Percentiles rank a stretch among this genome's conserved stretches.
These are phyloP conservation scores for Apis dorsata DNA, from an alignment of 1,140 invertebrate genomes.

Conservation along the genomic window DNA sequence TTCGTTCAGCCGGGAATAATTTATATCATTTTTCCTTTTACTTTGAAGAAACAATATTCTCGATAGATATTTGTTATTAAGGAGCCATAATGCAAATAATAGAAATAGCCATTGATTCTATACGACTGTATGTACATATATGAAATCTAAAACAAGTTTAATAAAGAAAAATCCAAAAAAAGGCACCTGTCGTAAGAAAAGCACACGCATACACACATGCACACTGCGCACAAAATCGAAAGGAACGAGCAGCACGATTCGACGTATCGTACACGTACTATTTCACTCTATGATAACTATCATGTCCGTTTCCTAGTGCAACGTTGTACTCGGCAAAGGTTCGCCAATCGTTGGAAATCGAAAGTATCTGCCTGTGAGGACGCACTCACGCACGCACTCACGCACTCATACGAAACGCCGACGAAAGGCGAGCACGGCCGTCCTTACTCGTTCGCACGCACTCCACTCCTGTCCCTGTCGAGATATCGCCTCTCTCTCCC, in stretches of 20 bases:
- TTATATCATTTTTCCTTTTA: not conserved
- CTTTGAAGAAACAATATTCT: not conserved
- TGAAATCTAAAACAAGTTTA: not conserved
- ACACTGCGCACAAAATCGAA: conserved; percentile 9
- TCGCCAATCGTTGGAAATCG: conserved; percentile 58
- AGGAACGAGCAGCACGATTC: not conserved
- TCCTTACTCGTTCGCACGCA: conserved; percentile 49
- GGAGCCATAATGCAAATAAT: too few relatives aligned
- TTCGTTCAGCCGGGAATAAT: not conserved
- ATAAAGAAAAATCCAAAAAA: not conserved
- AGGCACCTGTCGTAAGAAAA: conserved; percentile 24
- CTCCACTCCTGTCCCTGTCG: conserved; percentile 1
- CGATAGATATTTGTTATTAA: not conserved
- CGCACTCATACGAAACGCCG: conserved; percentile 33
- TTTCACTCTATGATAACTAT: conserved; percentile 43
- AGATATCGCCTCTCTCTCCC: conserved; percentile 23
- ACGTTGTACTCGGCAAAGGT: conserved; percentile 29
- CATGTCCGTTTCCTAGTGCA: conserved; percentile 37
- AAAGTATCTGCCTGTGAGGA: conserved; percentile 50
- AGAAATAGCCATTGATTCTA: too few relatives aligned
- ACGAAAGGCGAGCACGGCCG: conserved; percentile 60
- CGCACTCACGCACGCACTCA: conserved; percentile 35
- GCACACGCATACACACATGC: conserved; percentile 17
- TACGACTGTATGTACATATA: too few relatives aligned
- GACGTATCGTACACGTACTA: conserved; percentile 16